A percentile compares a stretch with the other conserved stretches of the same genome.
These are phyloP conservation scores for Frankliniella intonsa DNA, from an alignment of 2,888 invertebrate genomes.

Conservation along the genomic window DNA sequence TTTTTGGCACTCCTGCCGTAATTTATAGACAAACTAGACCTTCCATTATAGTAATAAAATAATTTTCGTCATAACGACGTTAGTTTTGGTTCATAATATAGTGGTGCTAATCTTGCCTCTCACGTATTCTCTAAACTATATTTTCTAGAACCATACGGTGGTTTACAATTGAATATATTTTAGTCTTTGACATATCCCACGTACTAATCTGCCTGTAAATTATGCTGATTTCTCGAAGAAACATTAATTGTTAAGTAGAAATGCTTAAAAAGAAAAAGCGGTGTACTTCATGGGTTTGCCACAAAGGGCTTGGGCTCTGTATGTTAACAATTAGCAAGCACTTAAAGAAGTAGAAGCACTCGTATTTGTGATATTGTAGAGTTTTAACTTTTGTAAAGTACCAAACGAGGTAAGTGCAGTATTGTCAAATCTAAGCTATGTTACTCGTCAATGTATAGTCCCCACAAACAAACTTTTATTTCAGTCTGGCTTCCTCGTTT, in stretches of 20 bases:
- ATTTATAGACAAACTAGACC: neutral
- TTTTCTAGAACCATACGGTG: neutral
- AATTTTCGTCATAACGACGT: neutral
- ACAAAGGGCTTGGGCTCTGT: neutral
- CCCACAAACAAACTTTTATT: neutral
- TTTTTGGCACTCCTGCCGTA: neutral
- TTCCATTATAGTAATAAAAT: neutral
- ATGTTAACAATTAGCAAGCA: neutral
- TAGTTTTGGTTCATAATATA: neutral
- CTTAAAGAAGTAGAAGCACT: conserved; percentile 13
- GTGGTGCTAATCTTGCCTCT: neutral
- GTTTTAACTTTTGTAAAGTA: neutral
- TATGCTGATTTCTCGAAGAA: neutral
- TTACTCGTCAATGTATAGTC: neutral
- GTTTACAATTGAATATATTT: neutral
- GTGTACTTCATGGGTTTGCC: neutral
- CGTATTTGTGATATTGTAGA: conserved; percentile 1
- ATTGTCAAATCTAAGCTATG: neutral
- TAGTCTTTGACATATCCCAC: neutral
- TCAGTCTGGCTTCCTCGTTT: no score
- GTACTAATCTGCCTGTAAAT: conserved; percentile 3
- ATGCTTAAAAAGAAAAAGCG: neutral
- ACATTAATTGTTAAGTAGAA: neutral
- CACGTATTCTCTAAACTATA: neutral
- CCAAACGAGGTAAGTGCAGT: neutral